These are phyloP conservation scores for Drymodes brunneopygia DNA, from an alignment of 2,113 vertebrate genomes.

Conservation along the genomic window DNA sequence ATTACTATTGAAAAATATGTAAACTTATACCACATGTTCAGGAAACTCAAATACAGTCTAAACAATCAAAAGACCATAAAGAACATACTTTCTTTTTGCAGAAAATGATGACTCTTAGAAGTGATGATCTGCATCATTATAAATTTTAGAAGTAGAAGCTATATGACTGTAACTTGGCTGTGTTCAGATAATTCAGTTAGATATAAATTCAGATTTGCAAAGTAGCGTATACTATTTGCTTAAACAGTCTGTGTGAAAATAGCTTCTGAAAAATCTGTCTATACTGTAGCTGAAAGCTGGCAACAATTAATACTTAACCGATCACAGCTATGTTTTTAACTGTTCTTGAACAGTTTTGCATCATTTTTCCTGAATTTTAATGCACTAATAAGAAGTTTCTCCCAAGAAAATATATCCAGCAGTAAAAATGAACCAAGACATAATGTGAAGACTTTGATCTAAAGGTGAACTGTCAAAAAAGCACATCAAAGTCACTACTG, in stretches of 20 bases:
- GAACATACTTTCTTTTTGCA: background rate
- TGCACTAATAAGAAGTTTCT: background rate
- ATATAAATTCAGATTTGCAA: background rate
- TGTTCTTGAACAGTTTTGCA: background rate
- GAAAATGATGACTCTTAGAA: background rate
- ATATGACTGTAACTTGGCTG: background rate
- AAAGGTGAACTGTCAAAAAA: background rate
- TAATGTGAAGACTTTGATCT: background rate
- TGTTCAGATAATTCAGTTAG: background rate
- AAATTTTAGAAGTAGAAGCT: background rate
- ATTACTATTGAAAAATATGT: background rate
- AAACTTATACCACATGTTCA: background rate
- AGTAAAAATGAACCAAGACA: background rate
- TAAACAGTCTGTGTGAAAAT: background rate
- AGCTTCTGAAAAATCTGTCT: background rate
- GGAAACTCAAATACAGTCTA: background rate
- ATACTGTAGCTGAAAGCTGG: background rate
- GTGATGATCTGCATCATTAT: background rate
- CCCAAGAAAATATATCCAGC: background rate
- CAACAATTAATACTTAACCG: background rate
- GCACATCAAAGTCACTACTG: accelerated
- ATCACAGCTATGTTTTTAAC: background rate
- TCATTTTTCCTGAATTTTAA: background rate
- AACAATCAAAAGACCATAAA: background rate
- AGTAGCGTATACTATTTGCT: background rate